A percentile compares a stretch with the other conserved stretches of the same genome.
phyloP scores from a whole-genome alignment of 1,140 invertebrate species.

The Calycopis cecrops region DNA sequence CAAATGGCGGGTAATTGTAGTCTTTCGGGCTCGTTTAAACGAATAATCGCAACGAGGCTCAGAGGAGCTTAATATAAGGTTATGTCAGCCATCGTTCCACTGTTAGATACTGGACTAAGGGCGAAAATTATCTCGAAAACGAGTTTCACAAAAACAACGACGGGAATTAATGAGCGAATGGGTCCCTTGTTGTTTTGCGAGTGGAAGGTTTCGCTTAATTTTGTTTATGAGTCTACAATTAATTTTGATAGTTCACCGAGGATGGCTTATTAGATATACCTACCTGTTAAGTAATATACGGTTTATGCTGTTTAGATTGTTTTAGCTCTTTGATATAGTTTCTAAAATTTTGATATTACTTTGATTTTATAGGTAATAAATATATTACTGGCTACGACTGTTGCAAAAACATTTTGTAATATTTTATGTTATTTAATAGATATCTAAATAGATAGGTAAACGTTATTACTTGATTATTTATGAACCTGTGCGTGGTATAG shows the following conservation, averaged over 20 bases:
- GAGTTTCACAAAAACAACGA: constrained; percentile 65
- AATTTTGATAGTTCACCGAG: constrained; percentile 45
- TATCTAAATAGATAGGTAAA: no score
- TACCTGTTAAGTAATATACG: background rate
- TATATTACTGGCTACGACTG: no score
- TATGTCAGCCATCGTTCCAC: constrained; percentile 52
- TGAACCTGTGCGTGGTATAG: no score
- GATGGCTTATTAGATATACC: constrained; percentile 7
- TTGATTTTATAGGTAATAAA: no score
- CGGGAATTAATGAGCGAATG: constrained; percentile 64
- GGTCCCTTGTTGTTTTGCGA: constrained; percentile 37
- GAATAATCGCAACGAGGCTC: constrained; percentile 66
- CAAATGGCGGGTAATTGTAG: constrained; percentile 69
- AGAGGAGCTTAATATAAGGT: constrained; percentile 68
- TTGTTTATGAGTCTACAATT: constrained; percentile 47
- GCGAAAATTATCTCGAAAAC: constrained; percentile 66
- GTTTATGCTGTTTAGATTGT: constrained; percentile 4
- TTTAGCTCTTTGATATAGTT: constrained; percentile 1
- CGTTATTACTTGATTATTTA: no score
- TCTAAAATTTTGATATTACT: no score
- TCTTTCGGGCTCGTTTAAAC: constrained; percentile 62
- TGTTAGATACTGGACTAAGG: constrained; percentile 61
- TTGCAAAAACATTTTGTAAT: no score
- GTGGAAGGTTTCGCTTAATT: constrained; percentile 35
- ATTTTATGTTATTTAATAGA: no score